Base-by-base conservation (phyloP, 2,888 invertebrate species). In the Aleiodes alternator region DNA sequence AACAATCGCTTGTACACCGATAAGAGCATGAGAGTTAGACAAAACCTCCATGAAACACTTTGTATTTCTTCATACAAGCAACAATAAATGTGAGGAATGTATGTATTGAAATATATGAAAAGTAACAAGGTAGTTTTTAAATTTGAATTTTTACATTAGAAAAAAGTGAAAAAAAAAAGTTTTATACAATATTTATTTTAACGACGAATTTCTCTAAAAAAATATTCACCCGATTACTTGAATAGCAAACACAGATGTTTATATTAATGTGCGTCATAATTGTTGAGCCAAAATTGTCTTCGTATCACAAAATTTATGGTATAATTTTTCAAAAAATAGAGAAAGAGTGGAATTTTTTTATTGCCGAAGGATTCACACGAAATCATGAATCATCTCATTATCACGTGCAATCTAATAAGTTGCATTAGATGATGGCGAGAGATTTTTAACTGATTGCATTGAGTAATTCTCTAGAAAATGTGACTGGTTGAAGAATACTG, bases 1-100 rank as follows among this genome's bases (percentile, higher is more conserved):
- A 78, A 79, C 78, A 79, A 79, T 78, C 68, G 79, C 73, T 72
- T 57, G 66, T 72, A 70, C n/a, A 48, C 72, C 69, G 78, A 78
- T 76, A 76, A 76, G 76, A 76, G 23, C 16, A 9, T 43, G 59
- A 64, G 48, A 48, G 16, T 11, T 16, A 64, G 23, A 16, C 16
- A 48, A 16, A 16, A 38, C 29, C 23, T 61, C 43, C 43, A 43
- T 48, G 38, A 23, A 11, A 48, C 48, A 8, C 16, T 14, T 34
- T n/a, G 61, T 38, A 38, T 61, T 43, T 43, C 43, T 43, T 43
- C 43, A 14, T 64, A 16, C 16, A 56, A 16, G 9, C 8, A 34
- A 64, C 23, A 16, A 64, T 64, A 64, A 64, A 43, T 43, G 9
- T 9, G 43, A 9, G 12, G 48, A n/a, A 29, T 69, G 43, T n/a